A percentile compares a stretch with the other conserved stretches of the same genome.
Conservation (phyloP, 2,113 vertebrate species). For the Vidua macroura region DNA sequence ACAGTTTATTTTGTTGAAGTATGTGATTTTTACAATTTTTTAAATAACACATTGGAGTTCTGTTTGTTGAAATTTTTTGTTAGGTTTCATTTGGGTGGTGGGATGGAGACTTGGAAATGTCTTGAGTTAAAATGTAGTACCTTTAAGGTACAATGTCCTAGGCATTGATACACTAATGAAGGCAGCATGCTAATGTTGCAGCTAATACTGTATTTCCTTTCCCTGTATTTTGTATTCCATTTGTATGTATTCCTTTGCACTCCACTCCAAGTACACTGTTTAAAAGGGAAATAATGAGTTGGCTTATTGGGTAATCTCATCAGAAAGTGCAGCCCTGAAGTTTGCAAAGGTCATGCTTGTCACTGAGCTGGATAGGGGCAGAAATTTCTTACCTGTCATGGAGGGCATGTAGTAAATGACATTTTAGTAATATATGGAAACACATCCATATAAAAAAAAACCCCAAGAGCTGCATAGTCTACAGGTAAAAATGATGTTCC, state of each 20-base stretch:
- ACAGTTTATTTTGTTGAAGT: constrained; percentile 10
- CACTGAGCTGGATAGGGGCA: background rate
- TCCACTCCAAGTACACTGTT: background rate
- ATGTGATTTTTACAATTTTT: background rate
- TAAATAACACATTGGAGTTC: background rate
- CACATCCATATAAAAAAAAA: background rate
- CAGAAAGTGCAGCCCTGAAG: background rate
- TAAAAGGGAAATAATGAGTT: background rate
- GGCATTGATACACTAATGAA: background rate
- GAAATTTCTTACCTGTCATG: background rate
- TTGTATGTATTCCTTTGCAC: background rate
- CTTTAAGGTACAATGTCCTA: background rate
- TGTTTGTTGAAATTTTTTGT: background rate
- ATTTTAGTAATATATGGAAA: background rate
- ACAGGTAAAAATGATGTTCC: background rate
- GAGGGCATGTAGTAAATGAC: background rate
- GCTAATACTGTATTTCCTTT: background rate
- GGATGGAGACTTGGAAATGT: background rate
- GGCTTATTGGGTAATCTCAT: background rate
- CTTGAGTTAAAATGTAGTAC: background rate
- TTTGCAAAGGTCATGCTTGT: background rate
- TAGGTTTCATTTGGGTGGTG: background rate
- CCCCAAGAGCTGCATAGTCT: background rate
- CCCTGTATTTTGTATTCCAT: background rate
- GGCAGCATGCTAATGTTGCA: background rate